Percentiles rank a stretch among this genome's conserved stretches.
These are phyloP conservation scores for Balearica regulorum DNA, from an alignment of 2,797 vertebrate genomes.

Conservation along the genomic window DNA sequence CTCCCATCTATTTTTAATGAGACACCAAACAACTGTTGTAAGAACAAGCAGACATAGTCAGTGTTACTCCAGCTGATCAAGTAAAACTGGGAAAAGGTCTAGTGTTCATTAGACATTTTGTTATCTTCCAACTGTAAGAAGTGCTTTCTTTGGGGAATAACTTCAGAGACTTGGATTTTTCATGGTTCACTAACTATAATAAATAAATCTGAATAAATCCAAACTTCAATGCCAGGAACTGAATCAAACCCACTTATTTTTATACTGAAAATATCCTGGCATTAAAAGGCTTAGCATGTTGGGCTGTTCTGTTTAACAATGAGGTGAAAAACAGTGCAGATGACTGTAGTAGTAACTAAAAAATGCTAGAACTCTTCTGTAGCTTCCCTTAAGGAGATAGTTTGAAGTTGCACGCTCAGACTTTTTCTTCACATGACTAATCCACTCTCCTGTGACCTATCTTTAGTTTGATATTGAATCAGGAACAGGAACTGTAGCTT, in stretches of 20 bases:
- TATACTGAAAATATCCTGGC: conserved; percentile 31
- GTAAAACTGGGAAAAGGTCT: neutral
- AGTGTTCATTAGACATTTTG: neutral
- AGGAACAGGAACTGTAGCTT: conserved; percentile 77
- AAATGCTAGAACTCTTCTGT: neutral
- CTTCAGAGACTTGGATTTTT: conserved; percentile 52
- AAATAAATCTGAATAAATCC: conserved; percentile 65
- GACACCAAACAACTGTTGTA: neutral
- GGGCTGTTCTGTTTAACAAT: conserved; percentile 45
- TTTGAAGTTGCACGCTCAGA: conserved; percentile 34
- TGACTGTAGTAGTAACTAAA: neutral
- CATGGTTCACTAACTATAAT: conserved; percentile 44
- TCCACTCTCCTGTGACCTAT: conserved; percentile 84
- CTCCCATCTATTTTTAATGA: neutral
- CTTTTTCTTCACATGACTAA: conserved; percentile 83
- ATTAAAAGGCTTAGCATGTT: conserved; percentile 38
- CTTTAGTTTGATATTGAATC: conserved; percentile 83
- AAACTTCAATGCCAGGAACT: conserved; percentile 3
- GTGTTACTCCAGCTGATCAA: neutral
- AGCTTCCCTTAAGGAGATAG: conserved; percentile 29
- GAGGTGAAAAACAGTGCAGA: neutral
- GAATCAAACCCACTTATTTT: conserved; percentile 25
- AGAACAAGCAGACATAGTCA: neutral
- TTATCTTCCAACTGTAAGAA: conserved; percentile 9
- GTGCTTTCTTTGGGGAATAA: conserved; percentile 40